Base-by-base conservation (phyloP, 2,113 vertebrate genomes). In the Microcebus tavaratra region DNA sequence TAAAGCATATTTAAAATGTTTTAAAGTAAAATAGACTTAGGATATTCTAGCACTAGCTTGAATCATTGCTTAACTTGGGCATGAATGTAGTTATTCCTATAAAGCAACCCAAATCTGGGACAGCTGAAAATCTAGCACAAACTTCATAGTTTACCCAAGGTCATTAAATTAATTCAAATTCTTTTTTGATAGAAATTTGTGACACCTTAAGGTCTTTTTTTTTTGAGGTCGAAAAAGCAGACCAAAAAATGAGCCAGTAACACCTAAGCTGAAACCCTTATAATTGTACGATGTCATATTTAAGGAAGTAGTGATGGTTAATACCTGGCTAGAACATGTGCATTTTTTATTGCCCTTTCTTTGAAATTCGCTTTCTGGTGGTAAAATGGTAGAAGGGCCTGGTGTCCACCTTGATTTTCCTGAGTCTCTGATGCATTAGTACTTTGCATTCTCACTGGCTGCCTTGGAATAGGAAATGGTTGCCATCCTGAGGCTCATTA, bases 171-270 rank as follows among this genome's bases (percentile, higher is more conserved):
- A 61, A 84, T 72, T 94, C 18, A 36, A 78, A 88, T 93, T 36
- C n/a, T 90, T 68, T 39, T 93, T 85, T 88, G n/a, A 68, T 72
- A 84, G 81, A 95, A 95, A 90, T 90, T n/a, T 84, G 59, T 79
- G 39, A 87, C 39, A 48, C 31, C n/a, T 29, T 81, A n/a, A 91
- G 4, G 25, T 67, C 27, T 55, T n/a, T 45, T 25, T 21, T 73
- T 10, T 73, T 89, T 78, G 15, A 70, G 12, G 18, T n/a, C 42
- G 25, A 45, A 20, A 31, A 55, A 78, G 63, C 14, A 9, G 9
- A 55, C 53, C 17, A 48, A 23, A 15, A 63, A 45, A 57, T 0
- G 7, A 15, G 15, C 29, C 39, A 70, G 7, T 84, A 75, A 63
- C 14, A 87, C 29, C 14, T 65, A 83, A 48, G 5, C 31, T 67